Evolutionary conservation across 2,797 vertebrate genomes (phyloP), one percentile per base, ranked within the genome.

Genomic region (Phyllotis vaccarum): DNA sequence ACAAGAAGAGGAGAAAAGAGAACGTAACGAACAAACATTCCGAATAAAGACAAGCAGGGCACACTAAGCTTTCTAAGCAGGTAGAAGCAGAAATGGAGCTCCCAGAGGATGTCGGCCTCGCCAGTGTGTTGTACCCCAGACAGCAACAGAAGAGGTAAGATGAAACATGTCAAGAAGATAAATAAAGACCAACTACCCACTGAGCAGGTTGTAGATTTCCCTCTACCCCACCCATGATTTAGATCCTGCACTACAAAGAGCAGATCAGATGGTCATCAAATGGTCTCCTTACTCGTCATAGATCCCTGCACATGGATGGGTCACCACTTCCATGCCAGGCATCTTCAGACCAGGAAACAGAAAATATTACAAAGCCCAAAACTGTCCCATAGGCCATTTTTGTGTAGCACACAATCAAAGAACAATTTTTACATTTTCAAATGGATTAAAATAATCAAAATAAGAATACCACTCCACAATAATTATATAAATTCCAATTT

Each of bases 401-500:
- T 75, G 3, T 34, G 52, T 43, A n/a, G 17, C 16, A 52, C 62
- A 22, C 21, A 92, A 82, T 92, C 19, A n/a, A 70, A 95, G 6
- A 86, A 75, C 54, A 74, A 17, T 31, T 64, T 79, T 86, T n/a
- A 74, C 6, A 49, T 75, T 89, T 79, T 86, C 68, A 96, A 37
- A 52, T 54, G 13, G 24, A 75, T 75, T 29, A 86, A 93, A 89
- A 86, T 43, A 49, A 76, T 68, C 16, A 78, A 91, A 90, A 58
- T 37, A 76, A 86, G 21, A 76, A 81, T 31, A 70, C 40, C 40
- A 66, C 54, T 66, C 74, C 58, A 66, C 29, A 29, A 70, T 58
- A 79, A 60, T 72, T 19, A 54, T n/a, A 46, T 3, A 43, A 52
- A 75, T 43, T 62, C 62, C 24, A 68, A 22, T 24, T 52, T n/a